Percentiles rank a stretch among this genome's conserved stretches.
Evolutionary conservation across 1,140 invertebrate genomes (phyloP).

Genomic region (Macrocentrus cingulum): DNA sequence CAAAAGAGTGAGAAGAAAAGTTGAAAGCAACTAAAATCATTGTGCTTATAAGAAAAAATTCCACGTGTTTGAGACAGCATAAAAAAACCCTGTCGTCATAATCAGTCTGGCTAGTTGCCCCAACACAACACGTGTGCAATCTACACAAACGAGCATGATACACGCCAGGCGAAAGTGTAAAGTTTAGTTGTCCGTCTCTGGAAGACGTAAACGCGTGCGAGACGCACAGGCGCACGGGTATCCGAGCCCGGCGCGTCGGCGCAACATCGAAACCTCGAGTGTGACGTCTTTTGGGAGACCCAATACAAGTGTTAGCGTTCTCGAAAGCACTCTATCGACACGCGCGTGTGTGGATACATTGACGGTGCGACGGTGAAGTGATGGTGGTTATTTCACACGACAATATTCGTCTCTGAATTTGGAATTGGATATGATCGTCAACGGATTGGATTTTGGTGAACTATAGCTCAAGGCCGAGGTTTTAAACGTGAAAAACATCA

Average conservation of each 20-base stretch:
- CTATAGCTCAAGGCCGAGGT: constrained; percentile 40
- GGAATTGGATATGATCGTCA: not conserved
- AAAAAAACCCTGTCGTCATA: too few relatives aligned
- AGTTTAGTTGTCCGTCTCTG: not conserved
- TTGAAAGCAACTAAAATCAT: too few relatives aligned
- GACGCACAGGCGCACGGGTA: constrained; percentile 9
- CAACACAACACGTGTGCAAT: constrained; percentile 1
- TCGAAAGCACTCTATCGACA: constrained; percentile 14
- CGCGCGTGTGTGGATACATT: not conserved
- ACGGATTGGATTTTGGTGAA: not conserved
- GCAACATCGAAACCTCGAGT: not conserved
- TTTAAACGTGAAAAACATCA: too few relatives aligned
- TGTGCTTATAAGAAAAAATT: too few relatives aligned
- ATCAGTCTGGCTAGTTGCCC: too few relatives aligned
- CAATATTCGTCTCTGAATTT: constrained; percentile 5
- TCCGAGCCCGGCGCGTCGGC: constrained; percentile 7
- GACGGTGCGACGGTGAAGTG: constrained; percentile 32
- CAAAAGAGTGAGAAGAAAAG: too few relatives aligned
- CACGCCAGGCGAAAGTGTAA: not conserved
- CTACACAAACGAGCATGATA: not conserved
- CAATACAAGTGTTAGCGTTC: not conserved
- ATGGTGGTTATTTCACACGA: constrained; percentile 5
- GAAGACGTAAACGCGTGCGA: constrained; percentile 7
- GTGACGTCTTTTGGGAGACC: constrained; percentile 22
- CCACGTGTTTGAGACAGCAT: too few relatives aligned